A percentile compares a stretch with the other conserved stretches of the same genome.
These are phyloP conservation scores for Rattus norvegicus DNA, from an alignment of 2,113 vertebrate genomes.

Conservation along the genomic window GRCr8 NC_086031.1:101291501-101292000, in stretches of 20 bases:
- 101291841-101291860: background rate
- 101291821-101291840: background rate
- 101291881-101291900: background rate
- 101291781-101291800: background rate
- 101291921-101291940: background rate
- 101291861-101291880: background rate
- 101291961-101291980: background rate
- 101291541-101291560: background rate
- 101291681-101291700: background rate
- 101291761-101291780: background rate
- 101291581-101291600: background rate
- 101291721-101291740: background rate
- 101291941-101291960: background rate
- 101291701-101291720: background rate
- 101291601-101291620: background rate
- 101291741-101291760: background rate
- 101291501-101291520: background rate
- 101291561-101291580: background rate
- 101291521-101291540: background rate
- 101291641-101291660: background rate
- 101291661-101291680: background rate
- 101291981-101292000: background rate
- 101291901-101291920: slow-evolving; percentile 7
- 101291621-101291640: background rate
- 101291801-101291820: background rate